These are phyloP conservation scores for Vanessa cardui DNA, from an alignment of 2,888 invertebrate species.

Conservation along the genomic window DNA sequence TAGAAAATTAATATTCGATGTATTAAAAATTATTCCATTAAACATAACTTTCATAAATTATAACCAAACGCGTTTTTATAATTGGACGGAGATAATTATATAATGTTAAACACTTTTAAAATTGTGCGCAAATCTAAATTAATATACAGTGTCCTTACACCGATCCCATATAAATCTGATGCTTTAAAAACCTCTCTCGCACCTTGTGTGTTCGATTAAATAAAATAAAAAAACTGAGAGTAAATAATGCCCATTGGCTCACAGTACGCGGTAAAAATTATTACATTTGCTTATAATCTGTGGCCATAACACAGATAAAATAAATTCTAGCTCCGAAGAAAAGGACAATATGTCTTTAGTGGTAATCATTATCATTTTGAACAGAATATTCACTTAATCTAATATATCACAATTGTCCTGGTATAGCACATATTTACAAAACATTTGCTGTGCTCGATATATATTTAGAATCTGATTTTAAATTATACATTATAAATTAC, in stretches of 20 bases:
- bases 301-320: conserved; percentile 31
- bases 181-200: conserved; percentile 40
- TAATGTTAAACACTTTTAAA: conserved; percentile 58
- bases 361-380: conserved; percentile 34
- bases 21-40: conserved; percentile 10
- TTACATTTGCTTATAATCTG: conserved; percentile 44
- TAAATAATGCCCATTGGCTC: conserved; percentile 71
- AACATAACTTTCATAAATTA: conserved; percentile 6
- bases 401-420: conserved; percentile 81
- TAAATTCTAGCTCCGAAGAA: conserved; percentile 29
- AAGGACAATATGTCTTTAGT: conserved; percentile 27
- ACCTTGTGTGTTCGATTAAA: conserved; percentile 43
- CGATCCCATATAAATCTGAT: conserved; percentile 34
- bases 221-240: conserved; percentile 48
- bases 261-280: conserved; percentile 57
- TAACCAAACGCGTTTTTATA: conserved; percentile 36
- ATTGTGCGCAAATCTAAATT: conserved; percentile 68
- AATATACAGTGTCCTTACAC: conserved; percentile 44
- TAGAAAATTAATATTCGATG: conserved; percentile 11
- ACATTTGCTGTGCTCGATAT: conserved; percentile 70
- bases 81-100: conserved; percentile 73
- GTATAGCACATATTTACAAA: conserved; percentile 76
- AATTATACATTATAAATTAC: conserved; percentile 62
- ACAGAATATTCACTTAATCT: conserved; percentile 63
- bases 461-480: conserved; percentile 69